Base-by-base conservation (phyloP, 2,113 vertebrate genomes). In the Ammospiza caudacuta region DNA sequence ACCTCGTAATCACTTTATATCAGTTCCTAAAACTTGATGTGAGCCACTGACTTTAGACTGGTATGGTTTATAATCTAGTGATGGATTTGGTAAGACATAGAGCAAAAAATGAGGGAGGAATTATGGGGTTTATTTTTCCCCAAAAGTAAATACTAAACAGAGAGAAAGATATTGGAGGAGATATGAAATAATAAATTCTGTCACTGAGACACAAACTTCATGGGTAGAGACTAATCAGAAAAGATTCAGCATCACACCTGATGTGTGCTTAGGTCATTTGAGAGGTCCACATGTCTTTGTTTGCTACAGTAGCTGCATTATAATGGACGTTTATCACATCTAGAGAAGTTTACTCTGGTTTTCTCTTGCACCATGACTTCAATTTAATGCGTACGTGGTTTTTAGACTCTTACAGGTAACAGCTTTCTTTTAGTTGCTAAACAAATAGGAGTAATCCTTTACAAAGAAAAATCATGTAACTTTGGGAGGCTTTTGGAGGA, bases 361-460 rank as follows among this genome's bases (percentile, higher is more conserved):
- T 75, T 59, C 39, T 79, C 62, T 64, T 29, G 47, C 44, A 22
- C 11, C 0, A 0, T 35, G 39, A 41, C 29, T 64, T 82, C 51
- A 62, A 13, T 33, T 58, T 69, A n/a, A 57, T 9, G 29, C 14
- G 55, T 43, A 52, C 0, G 0, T 33, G 9, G 2, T 25, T 66
- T 69, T 27, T 33, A 5, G 25, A 33, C 41, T 66, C 33, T 44
- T 39, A 43, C 1, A 69, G 20, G 2, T 63, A 59, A 1, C 16
- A 63, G 1, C 24, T 61, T 88, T 14, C 10, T 41, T 51, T 61
- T 35, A 10, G 12, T 37, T 78, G 35, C 49, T 80, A 61, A 86
- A 63, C 17, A 35, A 54, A 41, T 4, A 46, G 4, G 54, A 52
- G 37, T 41, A 70, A 72, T 54, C 10, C 20, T 46, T 90, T 43